Base-by-base conservation (phyloP, 2,113 vertebrate genomes). In the Pollimyrus isidori region DNA sequence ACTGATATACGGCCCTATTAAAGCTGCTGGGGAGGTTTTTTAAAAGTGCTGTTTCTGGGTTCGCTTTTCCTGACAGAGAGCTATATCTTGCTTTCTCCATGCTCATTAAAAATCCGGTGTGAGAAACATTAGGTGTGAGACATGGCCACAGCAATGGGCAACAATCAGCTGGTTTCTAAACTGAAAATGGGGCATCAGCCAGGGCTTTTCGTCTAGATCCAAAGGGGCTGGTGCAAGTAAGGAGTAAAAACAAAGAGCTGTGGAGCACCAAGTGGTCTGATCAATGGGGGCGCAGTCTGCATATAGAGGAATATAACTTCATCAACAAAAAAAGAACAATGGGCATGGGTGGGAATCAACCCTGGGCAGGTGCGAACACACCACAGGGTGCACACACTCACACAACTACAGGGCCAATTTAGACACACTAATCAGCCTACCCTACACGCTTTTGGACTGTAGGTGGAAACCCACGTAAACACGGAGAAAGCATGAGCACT, bases 151-250 rank as follows among this genome's bases (percentile, higher is more conserved):
- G 93, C 92, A 92, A 87, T 91, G 90, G 92, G 92, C 89, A 91
- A 93, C 90, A 90, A 93, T 88, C 89, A 92, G 91, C 92, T 94
- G 93, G 94, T 95, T 94, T 93, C 94, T 94, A 91, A 89, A 92
- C 94, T 93, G 93, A 92, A 93, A 94, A 93, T 93, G 90, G 46
- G 90, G 91, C 90, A 93, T 92, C 91, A 86, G 91, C 15, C 89
- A 90, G 91, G 90, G 85, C 88, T 87, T 92, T 91, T 92, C 82
- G 89, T 91, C 90, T 92, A 93, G 89, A 92, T 89, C 90, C 45
- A 87, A 87, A 87, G 4, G 90, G 93, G 93, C 91, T 93, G 91
- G 89, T 91, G 88, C 86, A 52, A 89, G 91, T 90, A 92, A 88
- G 91, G 91, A 94, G 86, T 42, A 65, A 87, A n/a, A 45, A 26